A percentile compares a stretch with the other conserved stretches of the same genome.
Conservation (phyloP, 2,113 vertebrate genomes). For the Athene cunicularia region DNA sequence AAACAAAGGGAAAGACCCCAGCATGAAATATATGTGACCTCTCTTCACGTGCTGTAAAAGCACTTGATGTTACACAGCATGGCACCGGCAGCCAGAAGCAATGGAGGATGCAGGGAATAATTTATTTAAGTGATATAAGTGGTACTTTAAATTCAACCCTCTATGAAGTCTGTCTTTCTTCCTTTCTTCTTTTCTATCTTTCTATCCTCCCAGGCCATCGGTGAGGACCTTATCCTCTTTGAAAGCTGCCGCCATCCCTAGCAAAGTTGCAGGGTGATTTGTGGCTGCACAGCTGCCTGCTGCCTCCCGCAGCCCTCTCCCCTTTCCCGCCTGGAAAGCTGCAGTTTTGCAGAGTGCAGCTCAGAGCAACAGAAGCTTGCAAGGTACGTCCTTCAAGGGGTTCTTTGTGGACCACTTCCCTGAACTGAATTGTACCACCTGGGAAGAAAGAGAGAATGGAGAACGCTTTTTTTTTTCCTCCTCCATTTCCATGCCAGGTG, state of each 20-base stretch:
- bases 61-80: not conserved
- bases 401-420: not conserved
- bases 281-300: not conserved
- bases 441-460: not conserved
- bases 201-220: not conserved
- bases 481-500: not conserved
- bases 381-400: not conserved
- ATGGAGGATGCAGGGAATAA: not conserved
- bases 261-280: fast-evolving
- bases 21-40: fast-evolving
- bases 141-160: not conserved
- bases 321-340: not conserved
- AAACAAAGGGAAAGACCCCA: not conserved
- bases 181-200: no score
- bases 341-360: not conserved
- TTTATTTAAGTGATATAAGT: not conserved
- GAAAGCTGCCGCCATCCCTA: not conserved
- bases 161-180: not conserved
- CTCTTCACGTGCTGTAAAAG: not conserved
- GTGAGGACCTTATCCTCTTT: not conserved
- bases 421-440: not conserved
- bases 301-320: not conserved
- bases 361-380: not conserved
- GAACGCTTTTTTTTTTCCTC: not conserved
- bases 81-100: not conserved